Evolutionary conservation across 2,797 vertebrate species (phyloP).

Genomic region (Poecilia gillii): DNA sequence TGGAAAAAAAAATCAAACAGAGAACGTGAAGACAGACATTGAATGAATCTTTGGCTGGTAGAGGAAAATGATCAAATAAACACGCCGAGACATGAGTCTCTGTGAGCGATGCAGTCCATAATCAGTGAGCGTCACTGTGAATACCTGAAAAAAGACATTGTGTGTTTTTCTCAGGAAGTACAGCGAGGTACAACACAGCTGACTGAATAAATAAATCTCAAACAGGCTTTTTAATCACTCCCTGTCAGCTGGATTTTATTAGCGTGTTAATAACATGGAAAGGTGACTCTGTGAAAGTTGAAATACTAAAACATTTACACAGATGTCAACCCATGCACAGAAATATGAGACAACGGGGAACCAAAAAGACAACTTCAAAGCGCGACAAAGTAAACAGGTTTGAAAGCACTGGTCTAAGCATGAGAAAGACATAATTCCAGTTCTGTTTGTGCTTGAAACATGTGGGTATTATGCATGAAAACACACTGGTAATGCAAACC

Average conservation of each 20-base stretch:
- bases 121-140: slow-evolving; percentile 21
- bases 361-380: not conserved
- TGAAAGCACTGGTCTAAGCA: slow-evolving; percentile 1
- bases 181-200: slow-evolving; percentile 9
- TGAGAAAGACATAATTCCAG: not conserved
- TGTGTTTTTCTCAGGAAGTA: slow-evolving; percentile 7
- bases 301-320: not conserved
- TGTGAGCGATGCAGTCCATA: slow-evolving; percentile 25
- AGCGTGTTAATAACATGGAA: not conserved
- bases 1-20: slow-evolving; percentile 28
- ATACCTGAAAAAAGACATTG: not conserved
- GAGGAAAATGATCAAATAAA: slow-evolving; percentile 35
- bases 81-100: slow-evolving; percentile 23
- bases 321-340: not conserved
- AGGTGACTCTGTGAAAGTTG: not conserved
- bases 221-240: slow-evolving; percentile 1
- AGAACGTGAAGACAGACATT: slow-evolving; percentile 18
- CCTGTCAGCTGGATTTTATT: not conserved
- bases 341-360: not conserved
- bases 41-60: slow-evolving; percentile 18
- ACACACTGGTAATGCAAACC: slow-evolving; percentile 15
- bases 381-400: not conserved
- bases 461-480: slow-evolving; percentile 6
- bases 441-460: slow-evolving; percentile 9
- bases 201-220: slow-evolving; percentile 13